phyloP scores from a whole-genome alignment of 1,140 invertebrate species.

The Drosophila erecta region DNA sequence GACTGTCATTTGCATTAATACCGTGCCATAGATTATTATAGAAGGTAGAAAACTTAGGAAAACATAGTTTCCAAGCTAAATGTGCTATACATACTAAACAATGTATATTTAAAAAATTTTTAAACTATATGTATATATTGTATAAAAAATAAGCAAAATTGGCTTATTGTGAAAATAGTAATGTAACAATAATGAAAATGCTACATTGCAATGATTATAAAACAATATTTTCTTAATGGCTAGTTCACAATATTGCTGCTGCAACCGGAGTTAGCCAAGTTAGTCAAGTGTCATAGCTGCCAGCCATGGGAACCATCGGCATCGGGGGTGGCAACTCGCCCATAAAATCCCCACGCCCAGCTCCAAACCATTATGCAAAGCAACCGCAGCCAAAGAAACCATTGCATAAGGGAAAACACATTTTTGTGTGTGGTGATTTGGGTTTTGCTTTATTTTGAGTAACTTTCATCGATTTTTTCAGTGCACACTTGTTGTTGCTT shows the following conservation, averaged over 20 bases:
- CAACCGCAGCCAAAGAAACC: conserved; percentile 11
- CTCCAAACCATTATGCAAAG: conserved; percentile 32
- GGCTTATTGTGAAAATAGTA: too few relatives aligned
- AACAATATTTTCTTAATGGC: too few relatives aligned
- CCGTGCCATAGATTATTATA: conserved; percentile 22
- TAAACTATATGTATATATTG: too few relatives aligned
- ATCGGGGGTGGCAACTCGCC: conserved; percentile 42
- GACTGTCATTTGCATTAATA: conserved; percentile 36
- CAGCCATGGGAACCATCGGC: conserved; percentile 17
- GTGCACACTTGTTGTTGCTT: conserved; percentile 36
- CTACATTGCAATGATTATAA: too few relatives aligned
- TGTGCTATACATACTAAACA: neutral
- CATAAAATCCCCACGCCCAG: conserved; percentile 20
- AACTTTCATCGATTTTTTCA: conserved; percentile 58
- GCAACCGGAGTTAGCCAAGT: conserved; percentile 3
- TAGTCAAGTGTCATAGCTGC: conserved; percentile 24
- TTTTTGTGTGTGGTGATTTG: conserved; percentile 22
- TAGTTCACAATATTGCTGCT: too few relatives aligned
- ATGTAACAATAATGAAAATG: neutral
- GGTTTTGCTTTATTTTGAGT: conserved; percentile 21
- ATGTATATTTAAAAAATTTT: too few relatives aligned
- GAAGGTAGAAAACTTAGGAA: neutral
- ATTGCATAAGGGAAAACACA: conserved; percentile 40
- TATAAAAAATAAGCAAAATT: too few relatives aligned
- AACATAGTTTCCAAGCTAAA: neutral